Evolutionary conservation across 2,113 vertebrate species (phyloP).

Genomic region (Phodopus roborovskii): DNA sequence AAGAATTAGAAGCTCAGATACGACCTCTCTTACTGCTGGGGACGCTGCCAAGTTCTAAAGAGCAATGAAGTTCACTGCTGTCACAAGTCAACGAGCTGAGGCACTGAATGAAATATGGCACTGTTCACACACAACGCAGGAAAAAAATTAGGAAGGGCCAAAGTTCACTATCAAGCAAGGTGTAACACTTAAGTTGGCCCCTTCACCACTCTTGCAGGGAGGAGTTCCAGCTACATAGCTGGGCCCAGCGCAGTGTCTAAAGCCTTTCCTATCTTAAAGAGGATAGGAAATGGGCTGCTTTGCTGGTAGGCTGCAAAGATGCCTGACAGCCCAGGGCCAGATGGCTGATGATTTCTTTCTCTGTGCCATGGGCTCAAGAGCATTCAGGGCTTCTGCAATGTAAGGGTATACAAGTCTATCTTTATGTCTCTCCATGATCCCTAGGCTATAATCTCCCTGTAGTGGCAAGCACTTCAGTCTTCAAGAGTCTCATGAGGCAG

Average conservation of each 20-base stretch:
- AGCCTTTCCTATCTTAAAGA: neutral
- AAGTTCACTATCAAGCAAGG: neutral
- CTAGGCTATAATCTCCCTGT: neutral
- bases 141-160: constrained; percentile 14
- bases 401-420: neutral
- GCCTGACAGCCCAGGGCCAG: neutral
- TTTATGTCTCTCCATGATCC: neutral
- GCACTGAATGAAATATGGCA: neutral
- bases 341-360: neutral
- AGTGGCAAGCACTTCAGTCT: constrained; percentile 5
- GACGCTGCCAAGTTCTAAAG: neutral
- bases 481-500: neutral
- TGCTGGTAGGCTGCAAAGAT: neutral
- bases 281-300: neutral
- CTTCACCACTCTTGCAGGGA: neutral
- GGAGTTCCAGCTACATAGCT: neutral
- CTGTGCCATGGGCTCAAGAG: neutral
- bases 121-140: neutral
- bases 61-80: neutral
- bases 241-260: neutral
- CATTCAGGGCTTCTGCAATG: neutral
- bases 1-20: neutral
- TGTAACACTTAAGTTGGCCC: neutral
- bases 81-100: neutral
- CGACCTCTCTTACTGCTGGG: neutral